These are phyloP conservation scores for Nemotelus nigrinus DNA, from an alignment of 2,888 invertebrate genomes.

Conservation along the genomic window DNA sequence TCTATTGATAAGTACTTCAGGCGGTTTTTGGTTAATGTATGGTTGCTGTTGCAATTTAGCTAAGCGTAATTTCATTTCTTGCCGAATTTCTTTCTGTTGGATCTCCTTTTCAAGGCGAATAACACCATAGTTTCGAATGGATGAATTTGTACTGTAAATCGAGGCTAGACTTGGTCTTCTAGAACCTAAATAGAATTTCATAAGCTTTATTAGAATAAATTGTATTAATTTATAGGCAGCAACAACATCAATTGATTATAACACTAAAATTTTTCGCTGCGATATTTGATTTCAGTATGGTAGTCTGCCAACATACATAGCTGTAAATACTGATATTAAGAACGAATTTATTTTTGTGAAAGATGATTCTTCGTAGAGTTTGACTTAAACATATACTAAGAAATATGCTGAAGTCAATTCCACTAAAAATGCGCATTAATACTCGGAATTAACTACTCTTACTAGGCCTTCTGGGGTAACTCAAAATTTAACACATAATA, in stretches of 20 bases:
- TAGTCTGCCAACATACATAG: background rate
- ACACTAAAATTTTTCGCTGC: background rate
- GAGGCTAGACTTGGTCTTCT: constrained; percentile 88
- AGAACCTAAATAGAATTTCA: constrained; percentile 71
- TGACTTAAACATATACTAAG: too few species aligned
- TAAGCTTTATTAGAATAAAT: background rate
- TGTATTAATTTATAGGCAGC: background rate
- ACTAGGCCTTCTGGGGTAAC: too few species aligned
- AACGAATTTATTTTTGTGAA: too few species aligned
- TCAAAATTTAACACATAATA: too few species aligned
- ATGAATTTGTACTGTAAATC: constrained; percentile 84
- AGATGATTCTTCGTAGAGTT: too few species aligned
- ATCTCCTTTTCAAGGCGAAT: constrained; percentile 82
- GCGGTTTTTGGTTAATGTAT: constrained; percentile 68
- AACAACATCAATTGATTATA: background rate
- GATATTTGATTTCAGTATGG: background rate
- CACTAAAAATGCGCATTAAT: too few species aligned
- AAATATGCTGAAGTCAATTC: too few species aligned
- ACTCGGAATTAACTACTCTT: too few species aligned
- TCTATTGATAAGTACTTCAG: constrained; percentile 66
- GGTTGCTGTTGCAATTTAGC: constrained; percentile 73
- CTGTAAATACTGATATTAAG: too few species aligned
- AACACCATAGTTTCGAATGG: constrained; percentile 83
- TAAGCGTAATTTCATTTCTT: constrained; percentile 80
- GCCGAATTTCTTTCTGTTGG: constrained; percentile 81